Base-by-base conservation (phyloP, 2,113 vertebrate genomes). In the Perca fluviatilis region DNA sequence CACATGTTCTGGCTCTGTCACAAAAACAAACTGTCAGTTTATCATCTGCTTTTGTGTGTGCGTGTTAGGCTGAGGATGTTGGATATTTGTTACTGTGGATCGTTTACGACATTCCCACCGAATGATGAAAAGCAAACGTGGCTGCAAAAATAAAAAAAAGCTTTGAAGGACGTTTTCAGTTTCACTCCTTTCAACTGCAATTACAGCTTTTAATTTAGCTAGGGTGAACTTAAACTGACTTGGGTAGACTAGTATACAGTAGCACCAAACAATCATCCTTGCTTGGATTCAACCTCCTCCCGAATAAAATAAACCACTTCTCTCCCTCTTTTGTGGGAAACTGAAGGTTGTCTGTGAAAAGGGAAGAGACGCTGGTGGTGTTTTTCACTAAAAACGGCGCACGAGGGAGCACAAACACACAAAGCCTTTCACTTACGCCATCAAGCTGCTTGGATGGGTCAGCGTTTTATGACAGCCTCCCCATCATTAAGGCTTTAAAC, bases 21-120 rank as follows among this genome's bases (percentile, higher is more conserved):
- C 80, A 74, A 87, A 89, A 86, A 80, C 89, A 92, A 90, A 91
- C 86, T 74, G 87, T 90, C 79, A 77, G 82, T 87, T 89, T 74
- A 88, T 91, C 87, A 82, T 91, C 57, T 86, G 80, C 73, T 73
- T 83, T 80, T 84, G 85, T 83, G 83, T 84, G 76, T 63, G 63
- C 66, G 53, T 77, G 85, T 89, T 47, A 47, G 77, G 56, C 79
- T 3, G 49, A 63, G 71, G 72, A 77, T 6, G 47, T 40, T 54
- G 69, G 78, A 80, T 87, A 86, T 90, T 89, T 91, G 78, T 91
- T 86, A 65, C 80, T 21, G 57, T 40, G 77, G 79, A 86, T 86
- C 74, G 13, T 85, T 88, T 86, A 70, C 67, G 33, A 77, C 82
- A 57, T 84, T 84, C 65, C 69, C 62, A 12, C 67, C 9, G 80